Evolutionary conservation across 2,888 invertebrate genomes (phyloP), one percentile per base, ranked within the genome.

Genomic region (Cerastoderma edule): DNA sequence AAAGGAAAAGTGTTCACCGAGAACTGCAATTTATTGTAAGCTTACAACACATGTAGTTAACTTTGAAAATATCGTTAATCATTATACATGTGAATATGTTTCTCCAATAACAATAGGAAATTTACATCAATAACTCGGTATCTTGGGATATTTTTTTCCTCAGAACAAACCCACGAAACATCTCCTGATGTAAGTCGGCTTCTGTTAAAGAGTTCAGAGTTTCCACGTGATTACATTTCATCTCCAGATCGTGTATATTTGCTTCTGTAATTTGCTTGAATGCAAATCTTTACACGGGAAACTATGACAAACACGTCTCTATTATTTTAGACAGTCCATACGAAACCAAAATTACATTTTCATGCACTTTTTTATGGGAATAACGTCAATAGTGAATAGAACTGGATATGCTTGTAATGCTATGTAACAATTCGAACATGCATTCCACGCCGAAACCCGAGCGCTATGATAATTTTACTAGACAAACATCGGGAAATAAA

Each of bases 251-350:
- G 2, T 57, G 57, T 32, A 32, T n/a, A 32, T 32, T 57, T 57
- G 57, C 6, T 32, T 57, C 57, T 57, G 57, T 57, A 32, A 57
- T 32, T 57, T 32, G n/a, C 24, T 16, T 32, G 56, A 57, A 32
- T 28, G 57, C 16, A 16, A n/a, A 16, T 13, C 19, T 57, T 57
- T 57, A 57, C 57, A 57, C 57, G 57, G 57, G 57, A 57, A 57
- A 57, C 30, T 57, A 57, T 57, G 57, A 32, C 57, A 57, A 57
- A 28, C 57, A 57, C 32, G 57, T 32, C 57, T 57, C 8, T 57
- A 32, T 57, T 57, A 57, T 57, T 57, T 32, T 57, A 57, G 33
- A 57, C 57, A 57, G 57, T 57, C 57, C 32, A 57, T 57, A 57
- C 57, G 33, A 57, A 57, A 33, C 57, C 57, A 30, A 57, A 32